Evolutionary conservation across 64 coral and sea anemone species (phyloP).

Genomic region (Platygyra sinensis): DNA sequence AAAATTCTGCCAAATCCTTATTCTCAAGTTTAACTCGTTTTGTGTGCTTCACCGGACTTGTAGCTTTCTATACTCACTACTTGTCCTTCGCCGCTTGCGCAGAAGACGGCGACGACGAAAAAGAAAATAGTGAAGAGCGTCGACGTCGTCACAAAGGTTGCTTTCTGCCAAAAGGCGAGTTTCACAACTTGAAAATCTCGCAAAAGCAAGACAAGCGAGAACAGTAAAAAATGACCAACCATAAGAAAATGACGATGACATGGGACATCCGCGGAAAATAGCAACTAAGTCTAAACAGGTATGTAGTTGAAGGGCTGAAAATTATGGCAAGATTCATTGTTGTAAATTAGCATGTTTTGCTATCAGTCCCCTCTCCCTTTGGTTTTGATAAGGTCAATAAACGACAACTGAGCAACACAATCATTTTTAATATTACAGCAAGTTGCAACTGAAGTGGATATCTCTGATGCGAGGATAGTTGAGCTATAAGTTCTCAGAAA

Average conservation of each 20-base stretch:
- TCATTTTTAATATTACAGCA: neutral
- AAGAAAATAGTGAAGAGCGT: neutral
- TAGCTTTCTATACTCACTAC: neutral
- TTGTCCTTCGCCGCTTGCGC: neutral
- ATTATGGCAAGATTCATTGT: neutral
- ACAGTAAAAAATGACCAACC: neutral
- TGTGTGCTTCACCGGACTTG: neutral
- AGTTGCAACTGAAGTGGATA: neutral
- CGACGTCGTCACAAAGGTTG: neutral
- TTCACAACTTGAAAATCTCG: neutral
- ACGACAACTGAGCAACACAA: neutral
- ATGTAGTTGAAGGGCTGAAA: neutral
- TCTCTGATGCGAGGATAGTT: slow-evolving; percentile 14
- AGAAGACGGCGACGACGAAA: neutral
- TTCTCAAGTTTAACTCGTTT: neutral
- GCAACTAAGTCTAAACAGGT: neutral
- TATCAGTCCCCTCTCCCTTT: neutral
- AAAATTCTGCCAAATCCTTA: no score
- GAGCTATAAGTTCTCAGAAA: slow-evolving; percentile 21
- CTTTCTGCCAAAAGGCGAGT: neutral
- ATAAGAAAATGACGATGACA: neutral
- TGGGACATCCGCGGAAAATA: neutral
- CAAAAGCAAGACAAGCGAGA: no score
- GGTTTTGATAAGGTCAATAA: neutral
- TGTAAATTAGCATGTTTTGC: neutral